Conservation (phyloP, 2,113 vertebrate species). For the Ophthalmolycus amberensis region DNA sequence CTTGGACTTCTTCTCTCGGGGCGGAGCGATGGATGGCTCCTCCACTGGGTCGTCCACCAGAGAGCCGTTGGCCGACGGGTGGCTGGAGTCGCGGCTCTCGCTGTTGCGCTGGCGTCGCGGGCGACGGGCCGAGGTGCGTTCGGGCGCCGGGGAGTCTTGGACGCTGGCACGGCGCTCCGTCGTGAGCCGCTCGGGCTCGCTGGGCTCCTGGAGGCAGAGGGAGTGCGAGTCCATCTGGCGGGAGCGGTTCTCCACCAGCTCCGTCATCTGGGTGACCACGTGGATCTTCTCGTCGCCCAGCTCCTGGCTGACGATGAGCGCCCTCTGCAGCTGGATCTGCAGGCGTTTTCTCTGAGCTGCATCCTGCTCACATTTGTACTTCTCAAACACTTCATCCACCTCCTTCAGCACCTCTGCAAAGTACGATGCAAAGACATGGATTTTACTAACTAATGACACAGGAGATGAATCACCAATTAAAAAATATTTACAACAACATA, state of each 20-base stretch:
- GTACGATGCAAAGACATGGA: not conserved
- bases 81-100: slow-evolving; percentile 94
- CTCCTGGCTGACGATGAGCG: slow-evolving; percentile 95
- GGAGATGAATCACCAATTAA: not conserved
- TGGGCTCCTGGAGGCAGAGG: slow-evolving; percentile 89
- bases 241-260: slow-evolving; percentile 95
- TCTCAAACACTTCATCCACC: slow-evolving; percentile 96
- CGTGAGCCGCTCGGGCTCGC: slow-evolving; percentile 83
- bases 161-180: slow-evolving; percentile 80
- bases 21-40: slow-evolving; percentile 89
- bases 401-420: slow-evolving; percentile 94
- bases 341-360: slow-evolving; percentile 91
- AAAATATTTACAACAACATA: not conserved
- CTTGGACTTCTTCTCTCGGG: slow-evolving; percentile 94
- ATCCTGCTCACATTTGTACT: slow-evolving; percentile 93
- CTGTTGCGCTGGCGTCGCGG: slow-evolving; percentile 94
- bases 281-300: slow-evolving; percentile 98
- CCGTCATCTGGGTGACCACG: slow-evolving; percentile 96
- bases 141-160: slow-evolving; percentile 68
- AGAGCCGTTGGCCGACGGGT: slow-evolving; percentile 88
- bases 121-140: slow-evolving; percentile 89
- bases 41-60: slow-evolving; percentile 86
- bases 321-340: slow-evolving; percentile 94
- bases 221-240: slow-evolving; percentile 96
- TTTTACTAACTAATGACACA: not conserved